Evolutionary conservation across 2,888 invertebrate species (phyloP), one percentile per base, ranked within the genome.

Genomic region (Nomada goodeniana): DNA sequence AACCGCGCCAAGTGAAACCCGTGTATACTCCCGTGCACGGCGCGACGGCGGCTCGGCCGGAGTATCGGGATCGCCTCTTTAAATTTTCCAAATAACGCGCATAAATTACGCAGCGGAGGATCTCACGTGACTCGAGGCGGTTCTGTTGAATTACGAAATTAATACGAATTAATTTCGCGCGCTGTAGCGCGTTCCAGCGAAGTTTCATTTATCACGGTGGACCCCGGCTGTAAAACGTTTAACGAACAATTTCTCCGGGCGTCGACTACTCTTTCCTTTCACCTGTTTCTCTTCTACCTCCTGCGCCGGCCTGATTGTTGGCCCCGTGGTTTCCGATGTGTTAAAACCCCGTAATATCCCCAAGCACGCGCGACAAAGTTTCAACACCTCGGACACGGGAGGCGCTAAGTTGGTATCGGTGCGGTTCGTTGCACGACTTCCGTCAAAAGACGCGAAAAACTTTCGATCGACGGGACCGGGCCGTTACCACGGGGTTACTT

Each of bases 321-420:
- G 20, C 57, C 10, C 23, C 57, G 20, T 57, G 20, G 5, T 55
- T 57, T 9, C 52, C 80, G 70, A 80, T 84, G 84, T 81, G 85
- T 26, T 26, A 87, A 90, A 90, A 89, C 87, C 26, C 7, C 80
- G 80, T 85, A 86, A 89, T 87, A 82, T 83, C 72, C 5, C 77
- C 18, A 84, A 83, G 87, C 83, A 82, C 81, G 85, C 81, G 80
- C 64, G 80, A 74, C 85, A 76, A 90, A 90, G 77, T 91, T 91
- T 87, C 85, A 89, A 90, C 90, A 89, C 86, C 85, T 84, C 71
- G 86, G 89, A 89, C 88, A 84, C 89, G 15, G 11, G 86, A 83
- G 76, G 82, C 84, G 88, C 80, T 81, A 91, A 91, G 89, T 92
- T 90, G 77, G 81, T 92, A 92, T 92, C 91, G 50, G 81, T 83